Percentiles rank a stretch among this genome's conserved stretches.
Evolutionary conservation across 2,113 vertebrate genomes (phyloP).

Genomic region (Ascaphus truei): DNA sequence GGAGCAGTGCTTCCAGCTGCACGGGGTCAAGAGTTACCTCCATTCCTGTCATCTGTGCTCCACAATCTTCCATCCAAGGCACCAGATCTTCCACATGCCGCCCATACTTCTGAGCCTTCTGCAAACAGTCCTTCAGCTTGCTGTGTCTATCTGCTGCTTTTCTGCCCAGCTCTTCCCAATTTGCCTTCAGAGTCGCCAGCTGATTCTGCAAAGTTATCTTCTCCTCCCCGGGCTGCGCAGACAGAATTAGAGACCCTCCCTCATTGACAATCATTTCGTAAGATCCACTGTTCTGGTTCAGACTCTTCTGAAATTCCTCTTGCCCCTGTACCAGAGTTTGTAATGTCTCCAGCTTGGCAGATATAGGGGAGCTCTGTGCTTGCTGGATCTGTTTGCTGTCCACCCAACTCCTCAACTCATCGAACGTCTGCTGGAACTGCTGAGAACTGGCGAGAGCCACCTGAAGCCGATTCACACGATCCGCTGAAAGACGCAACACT

Average conservation of each 20-base stretch:
- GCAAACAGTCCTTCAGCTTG: conserved; percentile 75
- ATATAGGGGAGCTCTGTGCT: conserved; percentile 64
- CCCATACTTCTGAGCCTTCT: conserved; percentile 82
- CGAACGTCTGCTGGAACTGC: conserved; percentile 98
- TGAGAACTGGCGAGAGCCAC: conserved; percentile 89
- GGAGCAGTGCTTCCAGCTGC: conserved; percentile 77
- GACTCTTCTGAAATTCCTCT: conserved; percentile 82
- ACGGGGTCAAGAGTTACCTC: conserved; percentile 73
- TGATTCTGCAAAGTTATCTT: conserved; percentile 76
- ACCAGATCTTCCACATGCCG: conserved; percentile 75
- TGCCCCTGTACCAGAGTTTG: conserved; percentile 78
- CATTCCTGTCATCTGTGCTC: conserved; percentile 67
- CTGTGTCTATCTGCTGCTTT: conserved; percentile 65
- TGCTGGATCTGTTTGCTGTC: conserved; percentile 69
- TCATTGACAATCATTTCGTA: conserved; percentile 90
- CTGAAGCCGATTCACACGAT: conserved; percentile 91
- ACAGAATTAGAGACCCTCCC: conserved; percentile 79
- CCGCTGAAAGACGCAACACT: conserved; percentile 62
- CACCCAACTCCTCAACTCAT: conserved; percentile 89
- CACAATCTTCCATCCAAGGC: conserved; percentile 83
- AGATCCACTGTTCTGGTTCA: conserved; percentile 89
- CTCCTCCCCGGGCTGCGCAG: conserved; percentile 80
- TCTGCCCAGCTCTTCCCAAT: conserved; percentile 85
- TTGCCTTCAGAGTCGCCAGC: conserved; percentile 70
- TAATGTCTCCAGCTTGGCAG: conserved; percentile 77